Evolutionary conservation across 2,113 vertebrate genomes (phyloP), one percentile per base, ranked within the genome.

Genomic region (Cryptotis parvus): DNA sequence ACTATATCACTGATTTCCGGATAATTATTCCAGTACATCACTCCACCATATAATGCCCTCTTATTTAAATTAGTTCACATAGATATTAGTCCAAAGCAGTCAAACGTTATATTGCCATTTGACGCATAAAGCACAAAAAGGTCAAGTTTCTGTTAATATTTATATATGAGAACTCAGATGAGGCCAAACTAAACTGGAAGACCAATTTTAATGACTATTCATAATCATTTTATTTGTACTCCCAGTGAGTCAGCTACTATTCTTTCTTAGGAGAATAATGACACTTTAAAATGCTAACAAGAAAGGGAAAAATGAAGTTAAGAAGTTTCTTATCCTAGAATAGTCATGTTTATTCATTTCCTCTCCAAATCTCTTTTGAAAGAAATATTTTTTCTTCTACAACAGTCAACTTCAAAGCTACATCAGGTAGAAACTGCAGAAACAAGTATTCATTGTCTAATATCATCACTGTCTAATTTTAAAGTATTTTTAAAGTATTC

Each of bases 301-400:
- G 55, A 18, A 58, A 58, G 18, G 22, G 24, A 58, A 58, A 58
- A 58, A 20, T 58, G 7, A 96, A 86, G 68, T 69, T 89, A 80
- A 90, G 45, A 86, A 87, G 45, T 4, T 72, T 87, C 37, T 84
- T 89, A 74, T 68, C 52, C 33, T 55, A 84, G 49, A 84, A 76
- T 27, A 80, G 37, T 63, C 29, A 87, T 69, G 68, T 84, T 91
- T 87, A 84, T 89, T 93, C 22, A 87, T 80, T 93, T 90, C 37
- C 35, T 93, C 82, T 87, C 43, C 43, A 84, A 26, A 73, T 84
- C 9, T 89, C 61, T 91, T 88, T 86, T 76, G 43, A 87, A n/a
- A 92, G 61, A 77, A 79, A 12, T 82, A 90, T 89, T 58, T 78
- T 70, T 66, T 92, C 70, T 80, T 86, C 27, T 83, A 90, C 63